Evolutionary conservation across 2,888 invertebrate genomes (phyloP), one percentile per base, ranked within the genome.

Genomic region (Ichneumon xanthorius): DNA sequence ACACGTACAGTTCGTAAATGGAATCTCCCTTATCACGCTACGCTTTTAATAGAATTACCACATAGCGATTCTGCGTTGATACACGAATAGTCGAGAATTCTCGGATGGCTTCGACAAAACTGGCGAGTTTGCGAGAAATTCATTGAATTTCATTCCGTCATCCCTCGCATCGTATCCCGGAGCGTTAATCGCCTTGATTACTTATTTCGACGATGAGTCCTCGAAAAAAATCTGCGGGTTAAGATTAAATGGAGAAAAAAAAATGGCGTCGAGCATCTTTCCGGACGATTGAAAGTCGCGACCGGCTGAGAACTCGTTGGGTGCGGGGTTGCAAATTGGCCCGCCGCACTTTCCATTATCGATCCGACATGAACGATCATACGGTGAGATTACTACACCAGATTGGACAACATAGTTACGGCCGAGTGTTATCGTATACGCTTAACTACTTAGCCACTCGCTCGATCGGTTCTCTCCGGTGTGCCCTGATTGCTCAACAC

Each of bases 381-480:
- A 58, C 68, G 22, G 50, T 50, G 78, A 78, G 63, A 80, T 80
- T 84, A 80, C 65, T 67, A 53, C 76, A 71, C 53, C 63, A 26
- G 80, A 26, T 50, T 65, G 63, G 76, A 80, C 75, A 84, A 84
- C 45, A 50, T 75, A 53, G 63, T 65, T 63, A 70, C 65, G 55
- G 73, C 40, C 37, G 37, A 70, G 50, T 68, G 71, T 79, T 72
- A 48, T 48, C 45, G 75, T 79, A 67, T 63, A 73, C 61, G 67
- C 82, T 73, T 37, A 33, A 71, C 65, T 37, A 76, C 75, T 75
- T 70, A 45, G 45, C n/a, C 45, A 45, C 72, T 63, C 75, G 68
- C 55, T 84, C 78, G 63, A 81, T 76, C 78, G 63, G 82, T 76
- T 67, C 81, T 48, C 77, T 87, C 68, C 73, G 68, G 80, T 82